Evolutionary conservation across 1,140 invertebrate species (phyloP).

Genomic region (Hylaeus anthracinus): DNA sequence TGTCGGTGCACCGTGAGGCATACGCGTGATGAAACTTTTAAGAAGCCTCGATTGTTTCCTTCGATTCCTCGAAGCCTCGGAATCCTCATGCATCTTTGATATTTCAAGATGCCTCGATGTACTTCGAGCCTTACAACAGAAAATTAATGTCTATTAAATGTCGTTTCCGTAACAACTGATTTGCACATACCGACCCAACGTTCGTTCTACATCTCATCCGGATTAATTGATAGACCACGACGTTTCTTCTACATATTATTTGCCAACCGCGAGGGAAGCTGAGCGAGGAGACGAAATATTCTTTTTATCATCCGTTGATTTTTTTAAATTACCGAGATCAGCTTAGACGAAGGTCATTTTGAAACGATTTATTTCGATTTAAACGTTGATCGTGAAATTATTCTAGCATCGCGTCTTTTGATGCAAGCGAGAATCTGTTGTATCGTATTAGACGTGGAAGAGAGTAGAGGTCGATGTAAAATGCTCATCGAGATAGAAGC

Average conservation of each 20-base stretch:
- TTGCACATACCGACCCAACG: background rate
- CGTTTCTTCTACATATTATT: too few species aligned
- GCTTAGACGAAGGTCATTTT: too few species aligned
- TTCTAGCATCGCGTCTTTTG: too few species aligned
- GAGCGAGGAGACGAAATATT: too few species aligned
- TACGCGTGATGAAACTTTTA: conserved; percentile 21
- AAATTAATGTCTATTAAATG: background rate
- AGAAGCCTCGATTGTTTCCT: background rate
- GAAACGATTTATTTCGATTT: background rate
- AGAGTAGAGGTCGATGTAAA: background rate
- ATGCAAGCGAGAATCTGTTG: too few species aligned
- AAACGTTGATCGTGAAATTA: background rate
- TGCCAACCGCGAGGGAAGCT: too few species aligned
- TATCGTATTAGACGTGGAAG: background rate
- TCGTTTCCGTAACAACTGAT: background rate
- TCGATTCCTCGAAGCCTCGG: background rate
- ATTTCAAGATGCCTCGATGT: too few species aligned
- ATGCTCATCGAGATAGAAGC: background rate
- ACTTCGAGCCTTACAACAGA: background rate
- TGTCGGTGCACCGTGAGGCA: background rate
- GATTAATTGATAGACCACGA: too few species aligned
- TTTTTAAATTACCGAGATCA: too few species aligned
- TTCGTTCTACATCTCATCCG: too few species aligned
- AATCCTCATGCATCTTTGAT: background rate
- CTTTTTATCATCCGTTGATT: too few species aligned